Conservation (phyloP, 2,113 vertebrate genomes). For the Carassius carassius region DNA sequence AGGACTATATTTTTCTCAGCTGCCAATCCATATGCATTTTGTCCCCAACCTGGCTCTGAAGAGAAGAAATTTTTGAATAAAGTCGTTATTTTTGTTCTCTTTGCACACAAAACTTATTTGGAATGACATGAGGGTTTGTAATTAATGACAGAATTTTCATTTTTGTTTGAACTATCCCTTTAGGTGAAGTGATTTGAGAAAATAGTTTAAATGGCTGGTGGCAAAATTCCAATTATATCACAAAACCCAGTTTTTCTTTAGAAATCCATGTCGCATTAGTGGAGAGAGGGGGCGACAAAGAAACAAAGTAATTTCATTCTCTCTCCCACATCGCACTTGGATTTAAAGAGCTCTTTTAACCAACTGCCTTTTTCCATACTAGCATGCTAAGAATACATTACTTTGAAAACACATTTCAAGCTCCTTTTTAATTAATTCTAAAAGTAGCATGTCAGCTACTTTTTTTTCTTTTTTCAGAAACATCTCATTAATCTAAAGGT, state of each 20-base stretch:
- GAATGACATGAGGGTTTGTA: too few relatives aligned
- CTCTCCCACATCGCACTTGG: slow-evolving; percentile 37
- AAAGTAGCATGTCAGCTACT: neutral
- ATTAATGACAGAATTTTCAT: too few relatives aligned
- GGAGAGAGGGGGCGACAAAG: slow-evolving; percentile 69
- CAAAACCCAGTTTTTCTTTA: slow-evolving; percentile 67
- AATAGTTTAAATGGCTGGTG: slow-evolving; percentile 68
- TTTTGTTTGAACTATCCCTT: too few relatives aligned
- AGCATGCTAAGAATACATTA: neutral
- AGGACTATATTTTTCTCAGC: slow-evolving; percentile 28
- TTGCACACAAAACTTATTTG: too few relatives aligned
- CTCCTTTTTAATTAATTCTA: neutral
- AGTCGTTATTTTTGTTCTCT: too few relatives aligned
- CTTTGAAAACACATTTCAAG: too few relatives aligned
- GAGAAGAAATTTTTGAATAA: too few relatives aligned
- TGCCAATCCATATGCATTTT: neutral
- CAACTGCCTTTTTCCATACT: slow-evolving; percentile 57
- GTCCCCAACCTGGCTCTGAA: too few relatives aligned
- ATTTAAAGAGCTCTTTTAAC: slow-evolving; percentile 70
- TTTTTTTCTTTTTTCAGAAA: neutral
- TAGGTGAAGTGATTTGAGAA: slow-evolving; percentile 57
- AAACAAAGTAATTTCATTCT: slow-evolving; percentile 68
- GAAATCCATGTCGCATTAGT: slow-evolving; percentile 67
- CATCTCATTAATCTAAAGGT: too few relatives aligned
- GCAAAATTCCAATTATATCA: slow-evolving; percentile 74